Conservation (phyloP, 2,797 vertebrate species). For the Psittacula echo region DNA sequence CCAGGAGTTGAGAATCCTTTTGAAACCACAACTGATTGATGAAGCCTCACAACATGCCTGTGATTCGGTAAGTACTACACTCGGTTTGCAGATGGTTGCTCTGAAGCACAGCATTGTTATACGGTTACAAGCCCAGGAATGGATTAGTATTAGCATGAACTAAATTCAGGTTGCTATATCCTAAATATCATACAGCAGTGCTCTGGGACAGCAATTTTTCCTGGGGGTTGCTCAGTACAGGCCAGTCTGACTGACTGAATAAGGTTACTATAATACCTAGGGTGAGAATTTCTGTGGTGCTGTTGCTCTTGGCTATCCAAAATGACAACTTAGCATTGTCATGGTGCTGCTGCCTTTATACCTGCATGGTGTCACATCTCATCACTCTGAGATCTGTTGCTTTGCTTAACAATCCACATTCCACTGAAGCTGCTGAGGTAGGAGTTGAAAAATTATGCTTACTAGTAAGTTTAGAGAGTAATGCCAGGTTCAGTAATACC, state of each 20-base stretch:
- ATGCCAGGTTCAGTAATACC: background rate
- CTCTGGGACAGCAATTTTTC: background rate
- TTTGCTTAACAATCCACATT: background rate
- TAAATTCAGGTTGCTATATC: background rate
- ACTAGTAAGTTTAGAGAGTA: background rate
- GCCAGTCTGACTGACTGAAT: background rate
- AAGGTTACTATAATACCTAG: background rate
- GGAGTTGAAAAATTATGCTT: background rate
- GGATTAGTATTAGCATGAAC: background rate
- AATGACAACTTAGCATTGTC: background rate
- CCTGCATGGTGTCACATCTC: background rate
- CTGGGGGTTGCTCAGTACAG: background rate
- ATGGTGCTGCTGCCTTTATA: background rate
- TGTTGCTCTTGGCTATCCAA: background rate
- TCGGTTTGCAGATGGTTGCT: conserved; percentile 23
- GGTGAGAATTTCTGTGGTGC: background rate
- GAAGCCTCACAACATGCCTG: conserved; percentile 26
- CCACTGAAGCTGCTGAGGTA: background rate
- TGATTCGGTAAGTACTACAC: conserved; percentile 16
- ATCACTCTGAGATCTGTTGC: background rate
- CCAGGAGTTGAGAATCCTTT: conserved; percentile 41
- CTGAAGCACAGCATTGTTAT: background rate
- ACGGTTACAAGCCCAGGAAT: background rate
- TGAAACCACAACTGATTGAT: conserved; percentile 57
- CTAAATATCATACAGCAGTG: background rate